Base-by-base conservation (phyloP, 2,888 invertebrate genomes). In the Cheilosia urbana region DNA sequence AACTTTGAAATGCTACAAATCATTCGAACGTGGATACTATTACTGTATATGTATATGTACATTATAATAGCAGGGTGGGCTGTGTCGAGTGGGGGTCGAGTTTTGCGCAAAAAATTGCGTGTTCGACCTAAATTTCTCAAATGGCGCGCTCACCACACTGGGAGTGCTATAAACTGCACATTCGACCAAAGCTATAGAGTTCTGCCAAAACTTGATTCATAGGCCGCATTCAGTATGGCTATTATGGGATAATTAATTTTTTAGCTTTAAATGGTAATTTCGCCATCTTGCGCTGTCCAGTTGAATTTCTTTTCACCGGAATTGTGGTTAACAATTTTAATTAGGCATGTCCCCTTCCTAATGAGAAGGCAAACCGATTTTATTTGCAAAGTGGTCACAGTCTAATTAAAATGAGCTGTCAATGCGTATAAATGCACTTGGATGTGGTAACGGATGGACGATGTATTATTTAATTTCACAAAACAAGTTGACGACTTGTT, bases 81-180 rank as follows among this genome's bases (percentile, higher is more conserved):
- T 57, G 17, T 13, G 19, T 13, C 19, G 37, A 19, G 37, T 19
- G 19, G 30, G 17, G 37, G 19, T 6, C 30, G 19, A 11, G 34
- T 37, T 37, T 13, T 57, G 37, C 17, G 57, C 21, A 37, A 72
- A 79, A 79, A 72, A 58, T 7, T 65, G 17, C 79, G 57, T 79
- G 79, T 65, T 79, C 58, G 72, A 79, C 79, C 79, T 65, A 65
- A 79, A 79, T 79, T 79, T 51, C 34, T 15, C 21, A 78, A 65
- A 78, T 78, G 78, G 78, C 58, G 63, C 55, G 62, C 62, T 51
- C 45, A 51, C 45, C 55, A 30, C 53, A 45, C 47, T 71, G 55
- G 72, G 79, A 72, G 72, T 65, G 72, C 58, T 79, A 65, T 15
- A 17, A 24, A 27, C 69, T 37, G 40, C 62, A 37, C 24, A 7